A percentile compares a stretch with the other conserved stretches of the same genome.
These are phyloP conservation scores for Leptinotarsa juncta DNA, from an alignment of 2,888 invertebrate species.

Conservation along the genomic window DNA sequence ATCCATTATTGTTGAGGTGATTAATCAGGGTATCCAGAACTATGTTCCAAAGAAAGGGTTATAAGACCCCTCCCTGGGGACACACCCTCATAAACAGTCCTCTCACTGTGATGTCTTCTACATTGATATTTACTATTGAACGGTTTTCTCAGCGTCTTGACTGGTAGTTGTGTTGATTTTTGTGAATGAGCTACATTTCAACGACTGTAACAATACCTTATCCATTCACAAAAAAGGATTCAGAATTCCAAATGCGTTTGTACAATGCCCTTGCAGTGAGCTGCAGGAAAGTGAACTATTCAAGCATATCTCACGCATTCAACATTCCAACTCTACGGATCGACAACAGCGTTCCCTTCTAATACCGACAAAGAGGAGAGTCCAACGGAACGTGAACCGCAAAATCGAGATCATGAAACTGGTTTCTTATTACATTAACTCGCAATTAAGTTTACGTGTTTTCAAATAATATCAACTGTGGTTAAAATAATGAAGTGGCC, in stretches of 20 bases:
- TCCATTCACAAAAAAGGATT: no score
- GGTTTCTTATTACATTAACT: conserved; percentile 54
- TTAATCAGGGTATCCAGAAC: no score
- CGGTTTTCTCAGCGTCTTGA: no score
- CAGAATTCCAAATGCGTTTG: not conserved
- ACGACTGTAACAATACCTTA: no score
- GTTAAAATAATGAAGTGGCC: conserved; percentile 31
- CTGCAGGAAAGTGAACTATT: conserved; percentile 25
- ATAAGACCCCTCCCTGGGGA: no score
- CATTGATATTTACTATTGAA: no score
- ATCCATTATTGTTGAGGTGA: no score
- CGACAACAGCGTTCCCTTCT: conserved; percentile 34
- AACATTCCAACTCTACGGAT: conserved; percentile 30
- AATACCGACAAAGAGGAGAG: conserved; percentile 47
- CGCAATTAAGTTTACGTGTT: conserved; percentile 54
- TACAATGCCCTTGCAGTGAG: not conserved
- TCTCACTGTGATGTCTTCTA: no score
- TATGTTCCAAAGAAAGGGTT: no score
- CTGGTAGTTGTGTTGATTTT: no score
- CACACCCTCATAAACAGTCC: no score
- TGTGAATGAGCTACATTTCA: no score
- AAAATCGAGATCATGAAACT: conserved; percentile 49
- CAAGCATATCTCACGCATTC: conserved; percentile 47
- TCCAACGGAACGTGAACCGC: conserved; percentile 46
- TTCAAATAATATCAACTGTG: conserved; percentile 43